Percentiles rank a stretch among this genome's conserved stretches.
Evolutionary conservation across 1,140 invertebrate genomes (phyloP).

Genomic region (Drosophila pallidifrons): DNA sequence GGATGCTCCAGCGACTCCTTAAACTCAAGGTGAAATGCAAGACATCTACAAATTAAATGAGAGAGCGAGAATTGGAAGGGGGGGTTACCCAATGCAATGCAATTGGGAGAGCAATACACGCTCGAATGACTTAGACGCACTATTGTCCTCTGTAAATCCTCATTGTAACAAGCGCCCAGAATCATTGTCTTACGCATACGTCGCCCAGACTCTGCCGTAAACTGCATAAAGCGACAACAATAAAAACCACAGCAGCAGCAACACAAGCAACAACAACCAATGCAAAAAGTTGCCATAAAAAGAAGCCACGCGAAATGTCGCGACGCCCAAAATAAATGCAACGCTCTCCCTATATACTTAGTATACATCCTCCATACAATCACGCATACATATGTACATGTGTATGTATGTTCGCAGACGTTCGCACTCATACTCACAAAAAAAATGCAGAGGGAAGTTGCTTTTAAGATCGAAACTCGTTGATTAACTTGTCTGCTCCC

Average conservation of each 20-base stretch:
- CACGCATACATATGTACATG: conserved; percentile 6
- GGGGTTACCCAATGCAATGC: neutral
- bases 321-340: conserved; percentile 82
- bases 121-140: conserved; percentile 77
- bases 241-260: conserved; percentile 36
- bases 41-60: neutral
- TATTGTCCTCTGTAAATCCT: conserved; percentile 85
- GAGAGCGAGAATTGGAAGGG: neutral
- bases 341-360: conserved; percentile 47
- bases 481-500: conserved; percentile 59
- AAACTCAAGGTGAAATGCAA: conserved; percentile 66
- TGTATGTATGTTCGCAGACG: too few relatives aligned
- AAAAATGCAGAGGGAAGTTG: conserved; percentile 27
- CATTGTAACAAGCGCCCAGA: conserved; percentile 84
- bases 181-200: conserved; percentile 81
- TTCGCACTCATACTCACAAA: neutral
- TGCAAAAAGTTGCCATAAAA: conserved; percentile 80
- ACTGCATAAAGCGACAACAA: conserved; percentile 64
- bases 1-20: conserved; percentile 56
- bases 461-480: conserved; percentile 57
- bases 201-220: conserved; percentile 66
- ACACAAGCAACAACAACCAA: conserved; percentile 37
- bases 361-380: conserved; percentile 58
- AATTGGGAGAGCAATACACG: conserved; percentile 7
- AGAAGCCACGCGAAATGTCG: conserved; percentile 59